Conservation (phyloP, 64 coral and sea anemone genomes). For the Dendrophyllia cribrosa region DNA sequence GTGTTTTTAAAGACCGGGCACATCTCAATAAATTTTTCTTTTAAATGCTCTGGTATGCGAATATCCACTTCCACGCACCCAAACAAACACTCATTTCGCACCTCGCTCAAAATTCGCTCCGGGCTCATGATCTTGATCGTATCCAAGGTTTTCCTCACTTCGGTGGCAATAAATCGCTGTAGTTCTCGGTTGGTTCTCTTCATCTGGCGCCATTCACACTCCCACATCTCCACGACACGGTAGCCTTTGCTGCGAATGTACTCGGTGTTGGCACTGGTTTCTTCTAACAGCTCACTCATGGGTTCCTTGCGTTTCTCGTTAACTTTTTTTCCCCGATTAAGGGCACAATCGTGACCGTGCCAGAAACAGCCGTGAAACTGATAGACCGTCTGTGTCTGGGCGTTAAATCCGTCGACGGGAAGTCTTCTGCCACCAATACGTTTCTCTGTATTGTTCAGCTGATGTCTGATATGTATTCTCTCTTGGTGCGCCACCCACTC, state of each 20-base stretch:
- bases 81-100: too few species aligned
- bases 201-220: conserved; percentile 8
- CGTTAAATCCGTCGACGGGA: too few species aligned
- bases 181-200: neutral
- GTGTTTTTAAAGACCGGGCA: conserved; percentile 10
- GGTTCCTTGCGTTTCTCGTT: conserved; percentile 22
- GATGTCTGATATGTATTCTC: neutral
- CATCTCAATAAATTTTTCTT: conserved; percentile 1
- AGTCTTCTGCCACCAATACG: neutral
- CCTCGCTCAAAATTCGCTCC: neutral
- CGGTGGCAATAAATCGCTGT: neutral
- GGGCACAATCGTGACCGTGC: neutral
- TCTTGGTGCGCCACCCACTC: neutral
- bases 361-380: too few species aligned
- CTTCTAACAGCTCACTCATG: too few species aligned
- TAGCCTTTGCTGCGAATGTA: conserved; percentile 13
- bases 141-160: neutral
- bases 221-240: too few species aligned
- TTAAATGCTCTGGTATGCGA: too few species aligned
- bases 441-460: neutral
- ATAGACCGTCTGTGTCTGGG: too few species aligned
- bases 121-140: neutral
- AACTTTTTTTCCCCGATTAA: conserved; percentile 15
- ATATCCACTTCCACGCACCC: too few species aligned
- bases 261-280: neutral